Evolutionary conservation across 2,797 vertebrate species (phyloP).

Genomic region (Hybognathus amarus): DNA sequence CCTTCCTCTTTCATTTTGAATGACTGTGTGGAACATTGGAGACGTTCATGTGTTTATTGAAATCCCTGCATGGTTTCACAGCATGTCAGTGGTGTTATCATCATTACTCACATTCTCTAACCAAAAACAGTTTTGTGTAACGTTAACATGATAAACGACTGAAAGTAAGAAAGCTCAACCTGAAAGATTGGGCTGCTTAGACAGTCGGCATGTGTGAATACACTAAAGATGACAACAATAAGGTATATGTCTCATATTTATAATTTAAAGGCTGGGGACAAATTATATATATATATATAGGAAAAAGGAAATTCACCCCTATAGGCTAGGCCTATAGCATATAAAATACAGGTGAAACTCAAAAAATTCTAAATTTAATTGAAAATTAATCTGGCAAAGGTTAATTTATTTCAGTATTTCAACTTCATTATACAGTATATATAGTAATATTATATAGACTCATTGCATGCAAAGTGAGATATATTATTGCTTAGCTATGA

Average conservation of each 20-base stretch:
- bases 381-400: too few species aligned
- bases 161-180: background rate
- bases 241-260: background rate
- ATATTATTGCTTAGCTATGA: too few species aligned
- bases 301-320: background rate
- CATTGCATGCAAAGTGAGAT: too few species aligned
- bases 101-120: constrained; percentile 17
- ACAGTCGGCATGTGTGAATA: constrained; percentile 21
- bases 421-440: too few species aligned
- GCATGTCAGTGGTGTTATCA: constrained; percentile 19
- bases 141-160: constrained; percentile 32
- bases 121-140: constrained; percentile 16
- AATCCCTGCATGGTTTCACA: constrained; percentile 38
- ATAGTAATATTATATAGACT: too few species aligned
- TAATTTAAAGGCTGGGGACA: background rate
- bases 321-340: background rate
- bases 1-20: constrained; percentile 24
- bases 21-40: constrained; percentile 20
- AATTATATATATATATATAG: background rate
- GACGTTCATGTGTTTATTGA: constrained; percentile 23
- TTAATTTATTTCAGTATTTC: too few species aligned
- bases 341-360: background rate
- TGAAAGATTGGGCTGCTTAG: background rate
- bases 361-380: too few species aligned
- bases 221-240: constrained; percentile 27